A percentile compares a stretch with the other conserved stretches of the same genome.
Evolutionary conservation across 2,888 invertebrate species (phyloP).

Genomic region (Macrostomum cliftonense): DNA sequence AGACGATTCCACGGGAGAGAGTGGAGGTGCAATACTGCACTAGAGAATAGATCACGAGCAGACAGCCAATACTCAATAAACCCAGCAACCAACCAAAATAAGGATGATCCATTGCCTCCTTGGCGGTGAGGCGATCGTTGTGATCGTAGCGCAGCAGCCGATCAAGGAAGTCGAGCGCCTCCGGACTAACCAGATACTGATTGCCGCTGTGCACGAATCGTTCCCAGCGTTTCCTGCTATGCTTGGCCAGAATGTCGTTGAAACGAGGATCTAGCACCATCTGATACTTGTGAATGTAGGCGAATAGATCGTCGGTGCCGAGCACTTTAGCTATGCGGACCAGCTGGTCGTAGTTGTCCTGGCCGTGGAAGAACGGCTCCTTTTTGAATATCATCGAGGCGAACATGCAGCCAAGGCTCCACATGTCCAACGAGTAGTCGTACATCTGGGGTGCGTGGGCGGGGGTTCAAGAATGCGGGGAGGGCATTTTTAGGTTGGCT

Average conservation of each 20-base stretch:
- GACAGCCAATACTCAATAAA: too few species aligned
- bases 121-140: constrained; percentile 60
- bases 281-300: constrained; percentile 98
- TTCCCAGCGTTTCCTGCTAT: constrained; percentile 58
- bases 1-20: too few species aligned
- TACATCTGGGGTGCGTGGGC: constrained; percentile 41
- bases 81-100: constrained; percentile 52
- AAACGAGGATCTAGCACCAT: constrained; percentile 98
- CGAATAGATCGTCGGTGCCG: constrained; percentile 95
- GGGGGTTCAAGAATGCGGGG: too few species aligned
- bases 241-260: constrained; percentile 77
- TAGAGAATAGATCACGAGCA: too few species aligned
- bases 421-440: constrained; percentile 98
- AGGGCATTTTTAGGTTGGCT: too few species aligned
- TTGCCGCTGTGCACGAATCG: constrained; percentile 96
- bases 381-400: constrained; percentile 98
- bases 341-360: constrained; percentile 98
- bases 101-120: constrained; percentile 98
- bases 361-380: constrained; percentile 99
- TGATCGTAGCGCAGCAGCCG: constrained; percentile 97
- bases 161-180: constrained; percentile 94
- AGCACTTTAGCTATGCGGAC: constrained; percentile 96
- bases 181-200: constrained; percentile 89
- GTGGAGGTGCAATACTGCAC: too few species aligned
- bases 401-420: constrained; percentile 98